phyloP scores from a whole-genome alignment of 2,113 vertebrate genomes.

The Equus quagga region DNA sequence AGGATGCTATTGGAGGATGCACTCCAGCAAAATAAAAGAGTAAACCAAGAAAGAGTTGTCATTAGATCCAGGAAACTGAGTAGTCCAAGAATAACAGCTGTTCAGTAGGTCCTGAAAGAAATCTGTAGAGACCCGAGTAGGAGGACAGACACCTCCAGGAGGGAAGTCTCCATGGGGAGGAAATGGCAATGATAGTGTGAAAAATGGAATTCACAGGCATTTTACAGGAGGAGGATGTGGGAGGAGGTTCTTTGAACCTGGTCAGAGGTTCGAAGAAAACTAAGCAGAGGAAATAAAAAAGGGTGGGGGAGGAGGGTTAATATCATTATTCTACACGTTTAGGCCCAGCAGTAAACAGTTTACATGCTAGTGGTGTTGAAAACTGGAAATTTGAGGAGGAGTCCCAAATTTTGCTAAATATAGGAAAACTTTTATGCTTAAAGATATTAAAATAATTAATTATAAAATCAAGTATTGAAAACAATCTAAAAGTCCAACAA shows the following conservation, averaged over 20 bases:
- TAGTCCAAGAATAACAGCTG: background rate
- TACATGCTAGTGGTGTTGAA: background rate
- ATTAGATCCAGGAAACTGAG: background rate
- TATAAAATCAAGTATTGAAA: background rate
- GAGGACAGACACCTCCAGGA: background rate
- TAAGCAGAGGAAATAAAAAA: background rate
- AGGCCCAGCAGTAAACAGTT: background rate
- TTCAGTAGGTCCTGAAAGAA: background rate
- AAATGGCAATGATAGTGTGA: background rate
- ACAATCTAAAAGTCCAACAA: background rate
- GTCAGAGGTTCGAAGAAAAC: conserved; percentile 46
- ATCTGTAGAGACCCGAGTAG: background rate
- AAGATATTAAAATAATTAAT: background rate
- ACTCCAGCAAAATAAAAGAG: background rate
- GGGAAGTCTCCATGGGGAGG: background rate
- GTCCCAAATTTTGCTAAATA: conserved; percentile 2
- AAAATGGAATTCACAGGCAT: background rate
- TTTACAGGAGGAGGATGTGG: background rate
- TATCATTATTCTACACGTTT: background rate
- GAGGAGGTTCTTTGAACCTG: background rate
- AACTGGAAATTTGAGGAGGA: background rate
- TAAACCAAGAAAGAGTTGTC: background rate
- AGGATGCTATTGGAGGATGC: background rate
- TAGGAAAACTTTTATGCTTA: background rate
- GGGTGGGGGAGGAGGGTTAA: background rate